A percentile compares a stretch with the other conserved stretches of the same genome.
phyloP scores from a whole-genome alignment of 1,140 invertebrate species.

The Bombus balteatus region DNA sequence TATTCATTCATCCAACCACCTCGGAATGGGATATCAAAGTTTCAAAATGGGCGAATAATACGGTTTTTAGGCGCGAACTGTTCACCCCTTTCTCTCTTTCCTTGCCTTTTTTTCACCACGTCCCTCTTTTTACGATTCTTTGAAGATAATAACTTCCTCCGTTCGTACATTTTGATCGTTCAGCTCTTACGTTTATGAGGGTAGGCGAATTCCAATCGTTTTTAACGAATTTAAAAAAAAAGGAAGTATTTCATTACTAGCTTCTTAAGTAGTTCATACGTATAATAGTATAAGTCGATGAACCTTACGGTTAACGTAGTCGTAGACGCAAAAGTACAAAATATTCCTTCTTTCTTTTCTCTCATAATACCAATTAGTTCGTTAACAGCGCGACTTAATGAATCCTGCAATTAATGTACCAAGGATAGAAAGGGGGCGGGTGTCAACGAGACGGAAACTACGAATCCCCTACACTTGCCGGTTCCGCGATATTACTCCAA shows the following conservation, averaged over 20 bases:
- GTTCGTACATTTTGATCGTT: not conserved
- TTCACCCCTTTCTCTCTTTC: not conserved
- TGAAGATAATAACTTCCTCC: not conserved
- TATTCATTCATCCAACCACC: constrained; percentile 73
- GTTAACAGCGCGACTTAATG: constrained; percentile 11
- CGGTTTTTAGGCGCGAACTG: constrained; percentile 25
- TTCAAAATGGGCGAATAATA: constrained; percentile 46
- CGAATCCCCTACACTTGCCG: constrained; percentile 9
- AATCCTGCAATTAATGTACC: constrained; percentile 39
- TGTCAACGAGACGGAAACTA: constrained; percentile 62
- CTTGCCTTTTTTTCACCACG: no score
- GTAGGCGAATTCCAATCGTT: not conserved
- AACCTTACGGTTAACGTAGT: not conserved
- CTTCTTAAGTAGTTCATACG: no score
- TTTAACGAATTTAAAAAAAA: not conserved
- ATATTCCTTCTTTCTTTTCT: not conserved
- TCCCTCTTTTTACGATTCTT: not conserved
- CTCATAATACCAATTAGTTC: not conserved
- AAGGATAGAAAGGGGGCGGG: constrained; percentile 1
- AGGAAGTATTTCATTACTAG: not conserved
- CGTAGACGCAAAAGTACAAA: not conserved
- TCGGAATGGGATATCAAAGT: constrained; percentile 48
- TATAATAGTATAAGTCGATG: not conserved
- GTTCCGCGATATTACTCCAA: constrained; percentile 58
- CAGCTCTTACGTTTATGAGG: not conserved